Percentiles rank a stretch among this genome's conserved stretches.
These are phyloP conservation scores for Hirudo medicinalis DNA, from an alignment of 1,140 invertebrate species.

Conservation along the genomic window DNA sequence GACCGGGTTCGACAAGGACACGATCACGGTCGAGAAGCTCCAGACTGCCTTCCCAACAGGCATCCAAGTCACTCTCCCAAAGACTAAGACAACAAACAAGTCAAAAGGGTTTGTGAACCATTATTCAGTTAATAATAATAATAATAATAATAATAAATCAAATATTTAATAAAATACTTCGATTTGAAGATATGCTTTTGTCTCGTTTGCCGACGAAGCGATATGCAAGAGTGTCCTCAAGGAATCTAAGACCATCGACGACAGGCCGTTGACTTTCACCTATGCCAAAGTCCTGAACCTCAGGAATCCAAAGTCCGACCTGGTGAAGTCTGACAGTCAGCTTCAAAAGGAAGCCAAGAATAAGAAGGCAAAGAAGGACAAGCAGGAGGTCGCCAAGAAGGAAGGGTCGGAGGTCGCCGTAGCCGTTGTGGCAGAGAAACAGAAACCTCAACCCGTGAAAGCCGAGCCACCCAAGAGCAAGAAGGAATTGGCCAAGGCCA, in stretches of 20 bases:
- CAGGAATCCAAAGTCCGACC: background rate
- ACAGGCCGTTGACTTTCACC: background rate
- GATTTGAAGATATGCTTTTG: background rate
- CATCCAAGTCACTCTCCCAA: background rate
- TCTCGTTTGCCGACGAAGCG: background rate
- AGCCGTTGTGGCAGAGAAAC: background rate
- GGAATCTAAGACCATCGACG: background rate
- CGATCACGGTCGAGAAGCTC: background rate
- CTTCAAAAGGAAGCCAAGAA: background rate
- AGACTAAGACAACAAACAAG: background rate
- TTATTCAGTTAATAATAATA: no score
- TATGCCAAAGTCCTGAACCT: background rate
- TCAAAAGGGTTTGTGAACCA: background rate
- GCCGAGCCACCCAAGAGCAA: background rate
- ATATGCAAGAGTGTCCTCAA: background rate
- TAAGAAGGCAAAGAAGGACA: background rate
- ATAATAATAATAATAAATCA: no score
- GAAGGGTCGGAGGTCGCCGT: background rate
- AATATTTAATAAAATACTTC: background rate
- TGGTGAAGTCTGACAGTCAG: background rate
- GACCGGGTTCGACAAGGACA: slow-evolving; percentile 3
- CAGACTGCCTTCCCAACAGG: background rate
- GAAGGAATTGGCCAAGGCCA: background rate
- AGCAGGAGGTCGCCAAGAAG: background rate
- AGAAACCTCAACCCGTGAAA: background rate